Conservation (phyloP, 2,113 vertebrate genomes). For the Pangasianodon hypophthalmus region DNA sequence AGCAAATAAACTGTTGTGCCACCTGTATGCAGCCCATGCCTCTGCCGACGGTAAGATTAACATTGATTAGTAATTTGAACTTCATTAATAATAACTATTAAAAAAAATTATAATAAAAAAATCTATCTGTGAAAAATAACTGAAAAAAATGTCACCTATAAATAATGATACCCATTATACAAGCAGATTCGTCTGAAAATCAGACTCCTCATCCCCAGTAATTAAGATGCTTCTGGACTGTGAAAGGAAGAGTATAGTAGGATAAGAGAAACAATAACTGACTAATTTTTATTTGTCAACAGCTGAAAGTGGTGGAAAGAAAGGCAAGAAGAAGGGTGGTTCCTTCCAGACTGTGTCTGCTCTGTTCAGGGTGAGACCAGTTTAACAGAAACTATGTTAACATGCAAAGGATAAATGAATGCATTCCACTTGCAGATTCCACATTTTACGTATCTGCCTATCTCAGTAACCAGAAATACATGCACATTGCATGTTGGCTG, state of each 20-base stretch:
- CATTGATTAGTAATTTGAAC: not conserved
- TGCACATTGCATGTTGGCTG: not conserved
- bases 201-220: not conserved
- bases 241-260: not conserved
- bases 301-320: slow-evolving; percentile 23
- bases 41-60: slow-evolving; percentile 42
- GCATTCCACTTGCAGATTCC: not conserved
- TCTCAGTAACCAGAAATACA: too few species aligned
- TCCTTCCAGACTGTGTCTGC: slow-evolving; percentile 6
- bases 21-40: slow-evolving; percentile 75
- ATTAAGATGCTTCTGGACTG: not conserved
- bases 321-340: slow-evolving; percentile 46
- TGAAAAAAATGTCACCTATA: not conserved
- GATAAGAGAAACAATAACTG: not conserved
- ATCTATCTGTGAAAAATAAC: not conserved
- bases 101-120: too few species aligned
- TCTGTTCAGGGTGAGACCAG: not conserved
- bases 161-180: not conserved
- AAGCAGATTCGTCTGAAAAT: not conserved
- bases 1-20: slow-evolving; percentile 61
- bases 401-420: not conserved
- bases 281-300: not conserved
- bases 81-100: not conserved
- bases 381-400: not conserved
- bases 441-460: not conserved